Base-by-base conservation (phyloP, 2,888 invertebrate genomes). In the Augiades crinisus region DNA sequence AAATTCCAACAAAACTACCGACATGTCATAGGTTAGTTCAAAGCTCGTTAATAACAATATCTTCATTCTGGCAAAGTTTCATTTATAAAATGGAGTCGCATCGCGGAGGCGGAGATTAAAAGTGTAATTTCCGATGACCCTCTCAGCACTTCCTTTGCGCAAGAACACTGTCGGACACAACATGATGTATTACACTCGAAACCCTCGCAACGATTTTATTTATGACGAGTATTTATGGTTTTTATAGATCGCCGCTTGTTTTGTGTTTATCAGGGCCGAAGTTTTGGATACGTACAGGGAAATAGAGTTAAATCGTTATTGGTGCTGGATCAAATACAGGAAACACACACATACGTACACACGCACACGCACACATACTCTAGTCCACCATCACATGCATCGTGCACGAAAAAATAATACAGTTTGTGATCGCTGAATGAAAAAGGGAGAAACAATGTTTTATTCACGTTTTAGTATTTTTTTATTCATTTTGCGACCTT, bases 71-170 rank as follows among this genome's bases (percentile, higher is more conserved):
- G 47, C 53, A 37, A 50, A 55, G 52, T 52, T 58, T 58, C 56
- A 56, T 61, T 60, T 62, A 59, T 58, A 55, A 54, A 52, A 45
- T 46, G 45, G 56, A 58, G 59, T 52, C 58, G 62, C 62, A 63
- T 65, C 63, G 63, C 60, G 65, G 61, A 64, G 60, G 61, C 59
- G 59, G 61, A 68, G 74, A 72, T 75, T 76, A 75, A 76, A 74
- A 75, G 70, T 67, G 68, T 72, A 76, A 76, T 76, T 75, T 75
- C 77, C 75, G 71, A 68, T 67, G 65, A 49, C 55, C 58, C 56
- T 62, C 62, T 57, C 59, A 63, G 53, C 63, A 65, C 68, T 68
- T 72, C 68, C 73, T 65, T 55, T 56, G 59, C 62, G 55, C 56
- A 56, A 57, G 44, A 56, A 58, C n/a, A n/a, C 56, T 60, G 63